Conservation (phyloP, 2,113 vertebrate genomes). For the Pelvicachromis taeniatus region DNA sequence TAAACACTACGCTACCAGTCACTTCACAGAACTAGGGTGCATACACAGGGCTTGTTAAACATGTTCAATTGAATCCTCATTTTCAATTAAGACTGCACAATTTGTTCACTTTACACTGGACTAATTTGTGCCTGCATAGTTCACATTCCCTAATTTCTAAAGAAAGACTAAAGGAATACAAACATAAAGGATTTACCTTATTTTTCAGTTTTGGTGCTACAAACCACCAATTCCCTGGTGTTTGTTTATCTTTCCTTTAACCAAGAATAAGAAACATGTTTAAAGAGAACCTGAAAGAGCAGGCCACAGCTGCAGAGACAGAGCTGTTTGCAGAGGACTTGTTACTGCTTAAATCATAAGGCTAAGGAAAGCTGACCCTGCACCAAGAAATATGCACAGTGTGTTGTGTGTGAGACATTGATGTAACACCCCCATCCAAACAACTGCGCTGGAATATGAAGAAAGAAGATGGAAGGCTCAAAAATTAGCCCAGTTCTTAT, state of each 20-base stretch:
- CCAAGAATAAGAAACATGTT: not conserved
- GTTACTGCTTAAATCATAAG: conserved; percentile 33
- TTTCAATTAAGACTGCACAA: not conserved
- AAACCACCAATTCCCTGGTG: not conserved
- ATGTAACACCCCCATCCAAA: conserved; percentile 32
- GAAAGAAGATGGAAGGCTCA: not conserved
- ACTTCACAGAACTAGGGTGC: not conserved
- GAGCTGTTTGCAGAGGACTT: conserved; percentile 3
- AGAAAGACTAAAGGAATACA: not conserved
- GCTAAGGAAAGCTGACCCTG: conserved; percentile 8
- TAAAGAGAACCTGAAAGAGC: not conserved
- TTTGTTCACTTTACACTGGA: conserved; percentile 30
- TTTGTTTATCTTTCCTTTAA: not conserved
- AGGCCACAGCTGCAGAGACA: not conserved
- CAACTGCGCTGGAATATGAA: not conserved
- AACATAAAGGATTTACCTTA: not conserved
- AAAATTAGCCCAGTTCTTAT: not conserved
- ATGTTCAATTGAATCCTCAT: not conserved
- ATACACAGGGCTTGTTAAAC: conserved; percentile 4
- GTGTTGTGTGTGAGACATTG: conserved; percentile 13
- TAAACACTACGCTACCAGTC: not conserved
- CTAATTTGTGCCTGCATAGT: not conserved
- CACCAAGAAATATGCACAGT: conserved; percentile 14
- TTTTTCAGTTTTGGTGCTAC: not conserved
- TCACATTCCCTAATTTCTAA: not conserved